Percentiles rank a stretch among this genome's conserved stretches.
phyloP scores from a whole-genome alignment of 2,888 invertebrate species.

The Dicranocentrus wangi region DNA sequence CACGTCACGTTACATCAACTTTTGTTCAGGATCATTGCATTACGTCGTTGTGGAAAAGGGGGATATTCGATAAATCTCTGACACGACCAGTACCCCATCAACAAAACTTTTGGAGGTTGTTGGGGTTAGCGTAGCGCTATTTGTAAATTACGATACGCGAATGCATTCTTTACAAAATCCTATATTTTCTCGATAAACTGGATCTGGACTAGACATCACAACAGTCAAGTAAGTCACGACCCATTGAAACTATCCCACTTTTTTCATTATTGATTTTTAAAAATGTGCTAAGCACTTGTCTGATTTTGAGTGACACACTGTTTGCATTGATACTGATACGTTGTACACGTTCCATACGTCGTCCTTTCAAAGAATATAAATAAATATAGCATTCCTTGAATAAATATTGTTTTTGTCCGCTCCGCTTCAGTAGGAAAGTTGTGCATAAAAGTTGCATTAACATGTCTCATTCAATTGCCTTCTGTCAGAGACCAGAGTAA shows the following conservation, averaged over 20 bases:
- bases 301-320: too few species aligned
- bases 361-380: background rate
- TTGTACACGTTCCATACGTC: too few species aligned
- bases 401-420: background rate
- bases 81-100: background rate
- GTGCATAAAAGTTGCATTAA: conserved; percentile 48
- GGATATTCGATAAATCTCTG: background rate
- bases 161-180: background rate
- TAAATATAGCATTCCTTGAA: background rate
- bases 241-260: conserved; percentile 25
- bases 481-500: conserved; percentile 7
- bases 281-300: conserved; percentile 34
- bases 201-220: background rate
- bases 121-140: too few species aligned
- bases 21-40: conserved; percentile 60
- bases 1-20: conserved; percentile 58
- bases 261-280: conserved; percentile 43
- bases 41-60: background rate
- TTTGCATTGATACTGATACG: too few species aligned
- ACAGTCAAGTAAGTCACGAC: conserved; percentile 9
- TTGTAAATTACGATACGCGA: too few species aligned
- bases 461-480: conserved; percentile 24
- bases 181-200: background rate
- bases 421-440: background rate
- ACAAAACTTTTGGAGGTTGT: too few species aligned